phyloP scores from a whole-genome alignment of 2,113 vertebrate species.

The Sminthopsis crassicaudata region DNA sequence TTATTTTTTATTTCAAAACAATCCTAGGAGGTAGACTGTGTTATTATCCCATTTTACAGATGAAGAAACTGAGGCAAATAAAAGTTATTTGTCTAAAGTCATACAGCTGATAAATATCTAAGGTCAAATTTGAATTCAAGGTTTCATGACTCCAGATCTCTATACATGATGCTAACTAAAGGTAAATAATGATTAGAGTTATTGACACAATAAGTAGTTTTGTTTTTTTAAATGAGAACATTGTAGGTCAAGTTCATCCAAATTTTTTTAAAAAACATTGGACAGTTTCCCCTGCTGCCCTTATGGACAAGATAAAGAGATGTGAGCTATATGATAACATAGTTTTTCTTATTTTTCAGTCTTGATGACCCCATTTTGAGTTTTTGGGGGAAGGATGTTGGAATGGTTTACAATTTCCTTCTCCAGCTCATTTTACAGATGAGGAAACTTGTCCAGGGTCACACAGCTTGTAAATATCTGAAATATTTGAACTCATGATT shows the following conservation, averaged over 20 bases:
- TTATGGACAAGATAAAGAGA: not conserved
- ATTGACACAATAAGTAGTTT: not conserved
- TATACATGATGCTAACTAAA: not conserved
- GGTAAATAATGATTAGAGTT: not conserved
- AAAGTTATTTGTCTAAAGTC: not conserved
- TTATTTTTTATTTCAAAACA: not conserved
- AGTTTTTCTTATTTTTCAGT: not conserved
- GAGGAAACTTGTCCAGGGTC: not conserved
- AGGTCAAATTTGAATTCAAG: not conserved
- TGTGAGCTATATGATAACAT: not conserved
- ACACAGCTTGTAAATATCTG: not conserved
- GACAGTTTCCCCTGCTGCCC: not conserved
- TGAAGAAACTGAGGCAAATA: not conserved
- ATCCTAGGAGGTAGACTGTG: not conserved
- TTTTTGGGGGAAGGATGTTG: not conserved
- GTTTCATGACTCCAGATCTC: not conserved
- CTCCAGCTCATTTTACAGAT: too few relatives aligned
- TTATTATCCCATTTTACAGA: not conserved
- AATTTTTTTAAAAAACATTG: not conserved
- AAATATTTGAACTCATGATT: not conserved
- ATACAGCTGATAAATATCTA: not conserved
- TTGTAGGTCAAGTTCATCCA: not conserved
- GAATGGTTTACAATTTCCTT: not conserved
- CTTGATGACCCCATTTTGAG: not conserved
- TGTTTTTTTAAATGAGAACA: not conserved